These are phyloP conservation scores for Diploscapter pachys DNA, from an alignment of 1,140 invertebrate genomes.

Conservation along the genomic window DNA sequence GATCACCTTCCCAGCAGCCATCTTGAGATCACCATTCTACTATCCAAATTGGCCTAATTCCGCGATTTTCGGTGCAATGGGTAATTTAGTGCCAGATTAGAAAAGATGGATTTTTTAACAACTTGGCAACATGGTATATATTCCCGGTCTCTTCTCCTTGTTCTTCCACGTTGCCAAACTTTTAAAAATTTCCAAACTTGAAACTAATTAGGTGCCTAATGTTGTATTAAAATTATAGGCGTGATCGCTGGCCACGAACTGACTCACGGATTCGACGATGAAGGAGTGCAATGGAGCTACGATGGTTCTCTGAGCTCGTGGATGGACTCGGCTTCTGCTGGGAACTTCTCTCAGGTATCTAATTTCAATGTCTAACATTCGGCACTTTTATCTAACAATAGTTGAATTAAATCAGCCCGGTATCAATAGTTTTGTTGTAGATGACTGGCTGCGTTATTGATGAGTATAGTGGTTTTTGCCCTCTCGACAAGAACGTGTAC, in stretches of 20 bases:
- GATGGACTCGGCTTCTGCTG: slow-evolving; percentile 67
- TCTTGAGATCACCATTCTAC: slow-evolving; percentile 66
- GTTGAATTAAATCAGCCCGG: not conserved
- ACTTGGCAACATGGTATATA: no score
- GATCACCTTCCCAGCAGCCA: slow-evolving; percentile 50
- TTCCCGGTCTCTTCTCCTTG: no score
- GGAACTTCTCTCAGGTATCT: no score
- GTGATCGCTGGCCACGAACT: slow-evolving; percentile 66
- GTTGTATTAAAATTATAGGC: slow-evolving; percentile 44
- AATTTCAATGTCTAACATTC: no score
- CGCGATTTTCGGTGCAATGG: slow-evolving; percentile 65
- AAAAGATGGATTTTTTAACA: no score
- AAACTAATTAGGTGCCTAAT: no score
- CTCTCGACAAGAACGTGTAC: slow-evolving; percentile 66
- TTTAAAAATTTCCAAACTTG: no score
- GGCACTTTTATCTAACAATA: no score
- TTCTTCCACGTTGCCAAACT: no score
- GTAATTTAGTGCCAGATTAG: no score
- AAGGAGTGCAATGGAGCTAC: slow-evolving; percentile 78
- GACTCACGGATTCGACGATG: slow-evolving; percentile 61
- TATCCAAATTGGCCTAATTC: slow-evolving; percentile 66
- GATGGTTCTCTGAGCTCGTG: slow-evolving; percentile 76
- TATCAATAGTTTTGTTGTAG: slow-evolving; percentile 61
- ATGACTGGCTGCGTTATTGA: slow-evolving; percentile 80
- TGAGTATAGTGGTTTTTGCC: slow-evolving; percentile 76